A percentile compares a stretch with the other conserved stretches of the same genome.
These are phyloP conservation scores for Galaxias olidus DNA, from an alignment of 2,797 vertebrate genomes.

Conservation along the genomic window DNA sequence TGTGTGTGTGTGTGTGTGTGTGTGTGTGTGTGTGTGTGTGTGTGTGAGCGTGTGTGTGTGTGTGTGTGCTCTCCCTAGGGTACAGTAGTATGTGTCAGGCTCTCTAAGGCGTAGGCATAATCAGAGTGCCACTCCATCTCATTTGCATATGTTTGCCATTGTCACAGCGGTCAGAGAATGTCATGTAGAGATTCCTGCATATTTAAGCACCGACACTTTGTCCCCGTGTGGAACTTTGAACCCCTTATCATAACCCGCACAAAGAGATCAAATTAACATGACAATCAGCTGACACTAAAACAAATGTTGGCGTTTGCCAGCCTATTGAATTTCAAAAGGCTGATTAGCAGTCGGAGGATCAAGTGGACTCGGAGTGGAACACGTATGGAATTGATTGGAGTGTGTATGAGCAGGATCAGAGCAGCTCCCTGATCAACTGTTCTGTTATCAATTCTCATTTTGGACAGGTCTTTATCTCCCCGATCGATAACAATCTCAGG, in stretches of 20 bases:
- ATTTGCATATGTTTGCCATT: slow-evolving; percentile 75
- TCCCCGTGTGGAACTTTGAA: slow-evolving; percentile 54
- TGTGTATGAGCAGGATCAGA: slow-evolving; percentile 43
- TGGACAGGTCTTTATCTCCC: slow-evolving; percentile 30
- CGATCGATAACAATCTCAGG: slow-evolving; percentile 60
- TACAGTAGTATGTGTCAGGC: slow-evolving; percentile 57
- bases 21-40: slow-evolving; percentile 1
- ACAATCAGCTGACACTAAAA: slow-evolving; percentile 58
- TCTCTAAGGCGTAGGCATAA: slow-evolving; percentile 60
- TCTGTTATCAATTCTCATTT: slow-evolving; percentile 39
- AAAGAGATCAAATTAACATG: slow-evolving; percentile 46
- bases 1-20: neutral
- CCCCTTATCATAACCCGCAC: slow-evolving; percentile 38
- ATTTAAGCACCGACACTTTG: slow-evolving; percentile 63
- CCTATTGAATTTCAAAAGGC: slow-evolving; percentile 1
- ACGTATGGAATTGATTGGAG: slow-evolving; percentile 26
- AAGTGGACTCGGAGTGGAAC: neutral
- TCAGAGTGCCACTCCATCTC: slow-evolving; percentile 50
- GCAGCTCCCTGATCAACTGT: slow-evolving; percentile 16
- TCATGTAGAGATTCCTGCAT: slow-evolving; percentile 64
- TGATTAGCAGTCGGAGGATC: slow-evolving; percentile 43
- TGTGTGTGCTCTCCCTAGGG: slow-evolving; percentile 13
- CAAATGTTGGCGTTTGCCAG: slow-evolving; percentile 49
- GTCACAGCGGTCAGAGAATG: slow-evolving; percentile 70
- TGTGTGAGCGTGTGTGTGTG: slow-evolving; percentile 2